Conservation (phyloP, 1,140 invertebrate species). For the Sycophila sp. region DNA sequence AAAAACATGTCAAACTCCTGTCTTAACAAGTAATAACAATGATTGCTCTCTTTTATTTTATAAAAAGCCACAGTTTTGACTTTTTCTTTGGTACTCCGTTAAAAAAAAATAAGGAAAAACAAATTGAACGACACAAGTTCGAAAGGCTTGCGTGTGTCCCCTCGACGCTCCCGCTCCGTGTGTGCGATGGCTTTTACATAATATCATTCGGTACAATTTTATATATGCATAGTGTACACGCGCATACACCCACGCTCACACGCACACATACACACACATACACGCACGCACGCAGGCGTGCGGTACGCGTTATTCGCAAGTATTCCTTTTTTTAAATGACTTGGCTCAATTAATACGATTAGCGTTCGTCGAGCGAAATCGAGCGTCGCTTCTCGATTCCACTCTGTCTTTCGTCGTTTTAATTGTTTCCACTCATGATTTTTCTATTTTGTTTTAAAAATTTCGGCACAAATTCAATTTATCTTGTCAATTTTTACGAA, state of each 20-base stretch:
- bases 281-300: too few relatives aligned
- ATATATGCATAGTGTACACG: conserved; percentile 12
- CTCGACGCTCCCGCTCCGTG: conserved; percentile 1
- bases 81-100: too few relatives aligned
- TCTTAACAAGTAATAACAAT: too few relatives aligned
- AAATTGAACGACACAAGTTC: too few relatives aligned
- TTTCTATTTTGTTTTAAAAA: not conserved
- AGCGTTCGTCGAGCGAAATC: not conserved
- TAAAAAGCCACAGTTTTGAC: too few relatives aligned
- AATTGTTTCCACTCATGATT: not conserved
- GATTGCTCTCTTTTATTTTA: too few relatives aligned
- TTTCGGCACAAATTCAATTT: conserved; percentile 15
- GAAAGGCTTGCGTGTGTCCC: conserved; percentile 31
- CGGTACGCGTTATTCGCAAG: too few relatives aligned
- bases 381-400: not conserved
- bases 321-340: conserved; percentile 22
- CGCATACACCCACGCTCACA: too few relatives aligned
- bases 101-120: too few relatives aligned
- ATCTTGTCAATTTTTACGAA: too few relatives aligned
- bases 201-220: conserved; percentile 15
- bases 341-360: conserved; percentile 9
- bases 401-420: not conserved
- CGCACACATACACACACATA: not conserved
- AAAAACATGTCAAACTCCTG: too few relatives aligned
- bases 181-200: conserved; percentile 15